phyloP scores from a whole-genome alignment of 2,888 invertebrate genomes.

The Drosophila hamatofila region DNA sequence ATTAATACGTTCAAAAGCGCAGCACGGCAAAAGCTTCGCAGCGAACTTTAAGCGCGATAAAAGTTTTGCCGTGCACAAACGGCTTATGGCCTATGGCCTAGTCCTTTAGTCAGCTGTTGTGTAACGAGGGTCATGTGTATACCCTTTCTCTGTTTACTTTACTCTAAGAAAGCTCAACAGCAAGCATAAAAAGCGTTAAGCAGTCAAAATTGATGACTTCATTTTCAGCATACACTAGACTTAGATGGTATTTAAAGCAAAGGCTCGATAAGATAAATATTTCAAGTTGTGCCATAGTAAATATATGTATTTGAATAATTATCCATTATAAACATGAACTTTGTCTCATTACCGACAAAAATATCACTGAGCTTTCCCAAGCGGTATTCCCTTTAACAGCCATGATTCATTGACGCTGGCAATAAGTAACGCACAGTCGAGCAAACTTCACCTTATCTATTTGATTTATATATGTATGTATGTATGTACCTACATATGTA shows the following conservation, averaged over 20 bases:
- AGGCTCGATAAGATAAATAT: neutral
- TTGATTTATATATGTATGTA: slow-evolving; percentile 12
- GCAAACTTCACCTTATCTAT: slow-evolving; percentile 30
- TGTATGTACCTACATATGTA: neutral
- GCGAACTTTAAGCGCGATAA: slow-evolving; percentile 26
- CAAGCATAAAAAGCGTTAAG: neutral
- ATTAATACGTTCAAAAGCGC: slow-evolving; percentile 38
- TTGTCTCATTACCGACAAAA: slow-evolving; percentile 1
- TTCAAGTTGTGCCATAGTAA: no score
- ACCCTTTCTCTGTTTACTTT: slow-evolving; percentile 39
- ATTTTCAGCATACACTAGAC: neutral
- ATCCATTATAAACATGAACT: slow-evolving; percentile 19
- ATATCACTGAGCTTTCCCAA: neutral
- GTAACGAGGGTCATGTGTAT: neutral
- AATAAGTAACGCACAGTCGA: neutral
- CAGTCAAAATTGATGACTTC: neutral
- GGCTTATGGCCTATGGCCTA: slow-evolving; percentile 14
- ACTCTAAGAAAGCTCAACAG: neutral
- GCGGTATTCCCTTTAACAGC: slow-evolving; percentile 29
- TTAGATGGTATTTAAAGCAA: no score
- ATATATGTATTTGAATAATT: neutral
- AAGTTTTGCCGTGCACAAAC: slow-evolving; percentile 28
- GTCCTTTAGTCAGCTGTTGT: slow-evolving; percentile 38
- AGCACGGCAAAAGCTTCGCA: slow-evolving; percentile 20
- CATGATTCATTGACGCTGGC: slow-evolving; percentile 32